Evolutionary conservation across 2,888 invertebrate species (phyloP).

Genomic region (Pachydiplax longipennis): DNA sequence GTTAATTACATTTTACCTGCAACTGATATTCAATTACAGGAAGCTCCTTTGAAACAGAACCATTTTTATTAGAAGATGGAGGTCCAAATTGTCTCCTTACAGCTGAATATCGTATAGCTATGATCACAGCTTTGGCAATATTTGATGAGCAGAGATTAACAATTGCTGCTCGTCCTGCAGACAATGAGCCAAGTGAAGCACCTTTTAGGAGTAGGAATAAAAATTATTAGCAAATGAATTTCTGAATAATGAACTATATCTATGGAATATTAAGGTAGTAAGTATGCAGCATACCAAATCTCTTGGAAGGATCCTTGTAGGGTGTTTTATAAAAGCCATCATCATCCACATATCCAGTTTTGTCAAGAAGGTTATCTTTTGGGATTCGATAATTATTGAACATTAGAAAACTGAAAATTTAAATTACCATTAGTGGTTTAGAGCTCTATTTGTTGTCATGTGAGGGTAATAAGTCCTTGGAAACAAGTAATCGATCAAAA

Average conservation of each 20-base stretch:
- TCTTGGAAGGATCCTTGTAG: constrained; percentile 82
- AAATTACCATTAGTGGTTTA: neutral
- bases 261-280: neutral
- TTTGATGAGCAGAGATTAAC: constrained; percentile 62
- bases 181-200: constrained; percentile 82
- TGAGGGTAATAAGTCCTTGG: no score
- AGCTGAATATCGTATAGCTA: constrained; percentile 87
- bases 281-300: constrained; percentile 65
- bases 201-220: constrained; percentile 55
- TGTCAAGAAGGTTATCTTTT: constrained; percentile 80
- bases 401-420: constrained; percentile 59
- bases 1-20: constrained; percentile 65
- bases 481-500: neutral
- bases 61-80: neutral
- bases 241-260: neutral
- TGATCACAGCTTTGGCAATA: constrained; percentile 77
- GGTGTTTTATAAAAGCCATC: constrained; percentile 82
- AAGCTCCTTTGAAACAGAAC: constrained; percentile 68
- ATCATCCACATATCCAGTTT: constrained; percentile 83
- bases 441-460: no score
- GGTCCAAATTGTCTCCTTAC: constrained; percentile 90
- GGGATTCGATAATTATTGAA: constrained; percentile 80
- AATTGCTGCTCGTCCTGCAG: constrained; percentile 83
- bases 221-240: neutral
- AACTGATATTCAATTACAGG: constrained; percentile 92